Evolutionary conservation across 2,797 vertebrate genomes (phyloP), one percentile per base, ranked within the genome.

Genomic region (Argentina silus): DNA sequence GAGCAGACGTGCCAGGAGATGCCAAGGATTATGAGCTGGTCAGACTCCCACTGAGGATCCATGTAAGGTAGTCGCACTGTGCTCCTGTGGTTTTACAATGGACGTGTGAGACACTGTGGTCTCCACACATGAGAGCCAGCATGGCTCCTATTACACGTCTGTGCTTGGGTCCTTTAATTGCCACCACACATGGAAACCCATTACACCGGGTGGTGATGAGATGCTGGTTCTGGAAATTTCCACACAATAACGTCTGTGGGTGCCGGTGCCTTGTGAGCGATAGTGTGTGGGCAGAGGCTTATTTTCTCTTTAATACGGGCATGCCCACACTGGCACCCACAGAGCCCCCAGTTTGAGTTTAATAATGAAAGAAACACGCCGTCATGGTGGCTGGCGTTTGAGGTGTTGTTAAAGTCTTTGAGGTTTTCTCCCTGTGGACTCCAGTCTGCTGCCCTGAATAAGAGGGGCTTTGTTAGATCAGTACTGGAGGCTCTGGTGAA

Each of bases 351-450:
- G 81, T 88, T 90, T 88, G 87, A 92, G 86, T 87, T 85, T 77
- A 57, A 74, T 89, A 91, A 92, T 91, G 87, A 92, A 90, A 89
- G 87, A 89, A 91, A 86, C 80, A 88, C 88, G 88, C 84, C 77
- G 73, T 88, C 88, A 84, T 89, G 83, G 73, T 86, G 87, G 87
- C 88, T 85, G 83, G 84, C 81, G 86, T 91, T 91, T 89, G 88
- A 92, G 90, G 87, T 90, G 90, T 89, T 91, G 89, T 92, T 92
- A 91, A 92, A 91, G 90, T 90, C 86, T 91, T 89, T 90, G 87
- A 89, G 87, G 88, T 89, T 90, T 91, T 90, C 87, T 90, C 86
- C 88, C 90, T 65, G 83, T 86, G 87, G 88, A 87, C 88, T 87
- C 86, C 87, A 84, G 89, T 90, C 87, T 90, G 88, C 88, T 81